Evolutionary conservation across 2,113 vertebrate species (phyloP), one percentile per base, ranked within the genome.

Genomic region (Periophthalmus modestus): DNA sequence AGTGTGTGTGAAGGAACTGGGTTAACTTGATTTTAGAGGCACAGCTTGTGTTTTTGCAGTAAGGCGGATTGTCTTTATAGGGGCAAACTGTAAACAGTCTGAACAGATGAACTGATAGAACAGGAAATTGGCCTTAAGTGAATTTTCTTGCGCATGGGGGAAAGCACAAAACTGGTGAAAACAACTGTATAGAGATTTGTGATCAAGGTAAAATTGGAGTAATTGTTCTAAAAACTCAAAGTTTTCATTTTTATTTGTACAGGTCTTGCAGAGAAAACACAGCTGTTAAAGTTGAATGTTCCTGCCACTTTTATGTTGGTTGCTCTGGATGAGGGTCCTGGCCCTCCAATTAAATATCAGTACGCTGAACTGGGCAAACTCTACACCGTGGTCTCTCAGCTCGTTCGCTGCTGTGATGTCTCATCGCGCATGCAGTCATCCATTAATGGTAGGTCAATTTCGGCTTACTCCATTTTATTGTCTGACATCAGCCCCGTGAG

Each of bases 281-380:
- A 99, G 80, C 93, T 99, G 78, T 90, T 99, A 81, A 99, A 99
- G 90, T 89, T 99, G 62, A 98, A 95, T 69, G 98, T 99, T 72
- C 98, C 98, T 73, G 97, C 97, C 82, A 99, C 97, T 2, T 99
- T 99, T 92, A 99, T 99, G 98, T 93, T 99, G 82, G 98, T 99
- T 46, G 96, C 98, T 82, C 92, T 99, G 90, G 98, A 99, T 68
- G 98, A 99, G 91, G 98, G 98, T 63, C 97, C 97, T 4, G 98
- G 98, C n/a, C 98, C 98, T 82, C 96, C 98, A 66, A 99, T 99
- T 81, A 99, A 99, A 80, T 99, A 99, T 87, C 98, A 99, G 90
- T 99, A 98, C 74, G 98, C 98, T 69, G 97, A 99, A 86, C 94
- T 99, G 87, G 98, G 98, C 77, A 99, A 99, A 87, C 94, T 99